Percentiles rank a stretch among this genome's conserved stretches.
Conservation (phyloP, 2,113 vertebrate species). For the Psittacara wagleri region DNA sequence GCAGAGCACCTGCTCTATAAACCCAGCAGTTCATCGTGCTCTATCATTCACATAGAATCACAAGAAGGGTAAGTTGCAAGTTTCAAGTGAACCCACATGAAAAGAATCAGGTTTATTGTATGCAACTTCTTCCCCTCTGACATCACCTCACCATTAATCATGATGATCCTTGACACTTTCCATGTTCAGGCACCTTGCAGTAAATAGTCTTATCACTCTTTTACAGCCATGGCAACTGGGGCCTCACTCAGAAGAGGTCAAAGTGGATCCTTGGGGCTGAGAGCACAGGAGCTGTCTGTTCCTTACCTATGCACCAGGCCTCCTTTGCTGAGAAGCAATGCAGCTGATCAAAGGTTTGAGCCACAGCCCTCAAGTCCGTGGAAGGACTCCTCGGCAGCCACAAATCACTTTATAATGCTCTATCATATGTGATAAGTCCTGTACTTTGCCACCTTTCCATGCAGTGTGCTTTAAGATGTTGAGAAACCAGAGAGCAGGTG, state of each 20-base stretch:
- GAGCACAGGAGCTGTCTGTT: background rate
- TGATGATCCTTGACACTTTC: constrained; percentile 35
- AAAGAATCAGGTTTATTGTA: background rate
- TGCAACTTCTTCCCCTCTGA: background rate
- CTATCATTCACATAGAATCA: background rate
- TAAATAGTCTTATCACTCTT: constrained; percentile 25
- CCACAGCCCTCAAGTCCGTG: background rate
- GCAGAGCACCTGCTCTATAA: background rate
- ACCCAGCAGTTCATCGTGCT: background rate
- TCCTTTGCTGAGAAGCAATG: background rate
- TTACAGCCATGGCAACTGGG: background rate
- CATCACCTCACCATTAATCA: background rate
- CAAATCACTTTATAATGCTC: background rate
- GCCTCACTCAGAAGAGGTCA: background rate
- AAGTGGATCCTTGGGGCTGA: background rate
- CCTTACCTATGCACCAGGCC: background rate
- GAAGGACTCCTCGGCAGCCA: background rate
- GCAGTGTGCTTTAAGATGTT: background rate
- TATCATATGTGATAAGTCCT: background rate
- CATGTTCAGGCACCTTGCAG: background rate
- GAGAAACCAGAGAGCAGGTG: background rate
- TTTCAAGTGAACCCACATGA: background rate
- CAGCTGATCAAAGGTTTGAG: constrained; percentile 52
- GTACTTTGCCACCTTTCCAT: constrained; percentile 28
- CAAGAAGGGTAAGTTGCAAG: background rate